phyloP scores from a whole-genome alignment of 2,797 vertebrate species.

The Clarias fuscus region DNA sequence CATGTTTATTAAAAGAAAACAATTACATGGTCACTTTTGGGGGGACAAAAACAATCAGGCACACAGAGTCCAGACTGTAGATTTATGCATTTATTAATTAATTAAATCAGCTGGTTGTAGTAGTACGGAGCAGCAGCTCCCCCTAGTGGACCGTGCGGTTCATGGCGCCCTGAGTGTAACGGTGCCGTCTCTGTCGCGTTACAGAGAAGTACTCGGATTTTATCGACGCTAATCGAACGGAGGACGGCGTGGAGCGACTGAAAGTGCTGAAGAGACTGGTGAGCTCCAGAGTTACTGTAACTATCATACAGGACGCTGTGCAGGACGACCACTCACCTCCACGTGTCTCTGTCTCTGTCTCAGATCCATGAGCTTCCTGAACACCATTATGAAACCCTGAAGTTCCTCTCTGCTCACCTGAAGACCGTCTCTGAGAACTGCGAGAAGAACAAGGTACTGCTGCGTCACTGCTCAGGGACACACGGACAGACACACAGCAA shows the following conservation, averaged over 20 bases:
- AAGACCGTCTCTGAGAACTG: slow-evolving; percentile 96
- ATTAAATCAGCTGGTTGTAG: no score
- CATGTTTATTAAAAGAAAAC: no score
- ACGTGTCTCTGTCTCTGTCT: slow-evolving; percentile 34
- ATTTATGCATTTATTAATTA: no score
- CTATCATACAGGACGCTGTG: no score
- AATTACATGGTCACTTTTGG: no score
- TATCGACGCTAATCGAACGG: slow-evolving; percentile 94
- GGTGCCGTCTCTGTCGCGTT: background rate
- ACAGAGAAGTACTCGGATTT: slow-evolving; percentile 95
- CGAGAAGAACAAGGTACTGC: slow-evolving; percentile 93
- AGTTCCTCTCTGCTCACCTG: slow-evolving; percentile 93
- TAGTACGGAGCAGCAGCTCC: slow-evolving; percentile 34
- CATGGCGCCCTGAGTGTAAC: background rate
- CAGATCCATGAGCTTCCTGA: slow-evolving; percentile 91
- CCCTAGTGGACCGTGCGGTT: slow-evolving; percentile 37
- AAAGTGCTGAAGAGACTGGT: slow-evolving; percentile 94
- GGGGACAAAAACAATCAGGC: no score
- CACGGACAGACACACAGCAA: no score
- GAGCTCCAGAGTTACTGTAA: slow-evolving; percentile 58
- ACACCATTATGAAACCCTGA: slow-evolving; percentile 95
- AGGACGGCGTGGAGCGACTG: slow-evolving; percentile 89
- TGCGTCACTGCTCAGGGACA: background rate
- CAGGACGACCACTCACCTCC: background rate
- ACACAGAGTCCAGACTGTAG: no score